Percentiles rank a stretch among this genome's conserved stretches.
These are phyloP conservation scores for Tauraco hartlaubi DNA, from an alignment of 2,797 vertebrate species.

Conservation along the genomic window DNA sequence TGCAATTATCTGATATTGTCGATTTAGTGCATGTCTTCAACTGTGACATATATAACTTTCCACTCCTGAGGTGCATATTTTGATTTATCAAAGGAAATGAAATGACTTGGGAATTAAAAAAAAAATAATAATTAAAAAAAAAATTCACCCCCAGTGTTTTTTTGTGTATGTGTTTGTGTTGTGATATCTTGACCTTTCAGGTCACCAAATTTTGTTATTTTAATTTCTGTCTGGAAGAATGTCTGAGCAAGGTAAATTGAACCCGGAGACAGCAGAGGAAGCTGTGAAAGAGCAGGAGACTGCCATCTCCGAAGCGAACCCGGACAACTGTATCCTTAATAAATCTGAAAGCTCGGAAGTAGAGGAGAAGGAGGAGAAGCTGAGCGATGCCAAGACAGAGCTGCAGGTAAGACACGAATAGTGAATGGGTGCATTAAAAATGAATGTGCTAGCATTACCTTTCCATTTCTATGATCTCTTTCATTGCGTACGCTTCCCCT, in stretches of 20 bases:
- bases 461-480: neutral
- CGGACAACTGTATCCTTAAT: conserved; percentile 77
- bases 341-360: conserved; percentile 81
- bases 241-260: conserved; percentile 86
- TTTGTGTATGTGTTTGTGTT: conserved; percentile 13
- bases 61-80: neutral
- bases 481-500: neutral
- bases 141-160: neutral
- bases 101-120: neutral
- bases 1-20: neutral
- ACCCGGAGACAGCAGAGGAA: conserved; percentile 76
- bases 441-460: neutral
- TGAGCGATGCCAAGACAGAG: conserved; percentile 73
- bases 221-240: conserved; percentile 85
- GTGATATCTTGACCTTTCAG: conserved; percentile 71
- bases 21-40: neutral
- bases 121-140: neutral
- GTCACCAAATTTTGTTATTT: conserved; percentile 72
- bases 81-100: neutral
- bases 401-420: conserved; percentile 73
- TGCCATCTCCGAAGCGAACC: conserved; percentile 52
- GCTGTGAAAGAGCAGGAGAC: conserved; percentile 71
- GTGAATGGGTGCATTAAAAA: accelerated
- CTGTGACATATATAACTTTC: neutral
- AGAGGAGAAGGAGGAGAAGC: conserved; percentile 80